phyloP scores from a whole-genome alignment of 2,888 invertebrate species.

The Drosophila mimetica region DNA sequence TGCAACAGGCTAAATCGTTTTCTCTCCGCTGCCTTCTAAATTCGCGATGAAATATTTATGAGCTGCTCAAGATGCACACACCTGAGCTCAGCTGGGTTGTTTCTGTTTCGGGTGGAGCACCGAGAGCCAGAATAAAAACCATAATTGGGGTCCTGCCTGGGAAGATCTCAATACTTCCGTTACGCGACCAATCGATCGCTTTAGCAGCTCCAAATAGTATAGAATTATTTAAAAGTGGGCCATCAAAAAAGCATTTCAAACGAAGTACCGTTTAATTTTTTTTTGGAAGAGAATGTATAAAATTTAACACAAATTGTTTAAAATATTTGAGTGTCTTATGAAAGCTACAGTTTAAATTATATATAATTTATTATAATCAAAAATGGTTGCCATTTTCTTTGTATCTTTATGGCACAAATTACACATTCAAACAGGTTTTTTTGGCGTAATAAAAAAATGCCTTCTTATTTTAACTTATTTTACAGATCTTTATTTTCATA shows the following conservation, averaged over 20 bases:
- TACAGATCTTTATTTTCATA: not conserved
- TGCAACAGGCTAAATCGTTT: constrained; percentile 49
- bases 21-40: constrained; percentile 57
- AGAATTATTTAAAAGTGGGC: constrained; percentile 18
- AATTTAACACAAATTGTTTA: not conserved
- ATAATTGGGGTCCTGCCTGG: constrained; percentile 48
- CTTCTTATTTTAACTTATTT: not conserved
- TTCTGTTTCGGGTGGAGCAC: constrained; percentile 22
- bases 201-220: constrained; percentile 40
- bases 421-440: no score
- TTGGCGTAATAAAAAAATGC: no score
- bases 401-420: not conserved
- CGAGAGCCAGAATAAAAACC: constrained; percentile 13
- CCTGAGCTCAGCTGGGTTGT: constrained; percentile 25
- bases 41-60: constrained; percentile 76
- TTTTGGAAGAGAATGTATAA: not conserved
- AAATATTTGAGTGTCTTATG: not conserved
- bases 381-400: not conserved
- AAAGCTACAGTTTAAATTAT: not conserved
- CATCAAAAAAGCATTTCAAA: constrained; percentile 20
- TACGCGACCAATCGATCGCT: constrained; percentile 37
- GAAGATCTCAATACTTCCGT: constrained; percentile 33
- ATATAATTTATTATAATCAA: not conserved
- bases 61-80: constrained; percentile 54
- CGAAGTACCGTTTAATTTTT: not conserved